These are phyloP conservation scores for Chamaetylas fuelleborni DNA, from an alignment of 2,113 vertebrate species.

Conservation along the genomic window DNA sequence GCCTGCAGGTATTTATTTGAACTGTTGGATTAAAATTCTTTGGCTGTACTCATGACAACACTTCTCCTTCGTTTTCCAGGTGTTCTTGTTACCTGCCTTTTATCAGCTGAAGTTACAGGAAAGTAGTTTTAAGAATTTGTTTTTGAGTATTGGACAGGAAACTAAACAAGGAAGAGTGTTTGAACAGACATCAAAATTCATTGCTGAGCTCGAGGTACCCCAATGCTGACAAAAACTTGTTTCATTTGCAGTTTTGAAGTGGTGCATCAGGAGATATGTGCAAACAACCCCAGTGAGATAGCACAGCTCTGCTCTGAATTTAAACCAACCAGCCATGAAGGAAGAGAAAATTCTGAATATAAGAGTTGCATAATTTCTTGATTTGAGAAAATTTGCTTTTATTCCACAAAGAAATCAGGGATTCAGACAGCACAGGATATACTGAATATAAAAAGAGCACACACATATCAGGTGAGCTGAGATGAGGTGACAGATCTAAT, in stretches of 20 bases:
- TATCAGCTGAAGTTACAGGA: neutral
- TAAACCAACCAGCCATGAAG: neutral
- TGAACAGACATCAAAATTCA: neutral
- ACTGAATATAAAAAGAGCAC: neutral
- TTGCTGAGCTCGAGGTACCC: neutral
- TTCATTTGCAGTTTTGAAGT: neutral
- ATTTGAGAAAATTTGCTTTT: constrained; percentile 11
- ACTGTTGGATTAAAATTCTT: neutral
- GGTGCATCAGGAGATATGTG: neutral
- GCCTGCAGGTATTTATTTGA: constrained; percentile 4
- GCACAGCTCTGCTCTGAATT: neutral
- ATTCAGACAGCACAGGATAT: neutral
- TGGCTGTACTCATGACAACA: neutral
- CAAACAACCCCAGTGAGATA: neutral
- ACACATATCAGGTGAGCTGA: neutral
- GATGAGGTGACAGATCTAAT: neutral
- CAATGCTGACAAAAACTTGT: neutral
- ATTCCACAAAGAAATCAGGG: neutral
- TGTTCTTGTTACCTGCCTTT: neutral
- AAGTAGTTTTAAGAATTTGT: neutral
- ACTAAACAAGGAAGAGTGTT: neutral
- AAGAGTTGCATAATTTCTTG: neutral
- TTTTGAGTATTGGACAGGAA: neutral
- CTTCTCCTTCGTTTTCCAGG: neutral
- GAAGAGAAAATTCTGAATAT: neutral